Evolutionary conservation across 1,140 invertebrate genomes (phyloP), one percentile per base, ranked within the genome.

Genomic region (Adoxophyes honmai): DNA sequence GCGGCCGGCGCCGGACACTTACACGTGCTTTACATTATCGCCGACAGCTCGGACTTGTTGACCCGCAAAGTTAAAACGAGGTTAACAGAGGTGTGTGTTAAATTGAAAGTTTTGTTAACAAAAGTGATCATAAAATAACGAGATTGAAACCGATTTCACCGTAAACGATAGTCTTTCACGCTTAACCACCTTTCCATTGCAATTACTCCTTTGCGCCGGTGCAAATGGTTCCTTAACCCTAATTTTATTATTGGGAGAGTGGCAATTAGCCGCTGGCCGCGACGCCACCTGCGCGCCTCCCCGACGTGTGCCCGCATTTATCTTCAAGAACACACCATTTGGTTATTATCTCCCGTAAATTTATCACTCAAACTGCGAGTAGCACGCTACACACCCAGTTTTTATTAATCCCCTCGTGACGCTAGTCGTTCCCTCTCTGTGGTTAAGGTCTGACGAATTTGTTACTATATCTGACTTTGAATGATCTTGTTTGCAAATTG

Each of bases 311-410:
- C 35, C 52, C 60, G 44, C 59, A 62, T 68, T 60, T 60, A 62
- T 62, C 62, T 67, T 67, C 66, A 57, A 64, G 62, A 59, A 59
- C 64, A 59, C 57, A 28, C 42, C 42, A 48, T 48, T 48, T 48
- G 21, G 42, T 48, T 48, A 48, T 48, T 48, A 48, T 48, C 42
- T 48, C 42, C 21, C 16, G 18, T 48, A 18, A 13, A 48, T 48
- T 48, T 48, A 48, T 48, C 42, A 44, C 39, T 48, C 18, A 28
- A 16, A 39, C 13, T 39, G 42, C 28, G 42, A 18, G 42, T 44
- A 48, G 18, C 42, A 48, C 21, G 18, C 42, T 48, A 18, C 18
- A 48, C 42, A 18, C 28, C 21, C 42, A 21, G 9, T 48, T 48
- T 48, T 48, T 48, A 48, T 48, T 44, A 44, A 44, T 44, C 39